Conservation (phyloP, 1,140 invertebrate species). For the Drosophila navojoa region DNA sequence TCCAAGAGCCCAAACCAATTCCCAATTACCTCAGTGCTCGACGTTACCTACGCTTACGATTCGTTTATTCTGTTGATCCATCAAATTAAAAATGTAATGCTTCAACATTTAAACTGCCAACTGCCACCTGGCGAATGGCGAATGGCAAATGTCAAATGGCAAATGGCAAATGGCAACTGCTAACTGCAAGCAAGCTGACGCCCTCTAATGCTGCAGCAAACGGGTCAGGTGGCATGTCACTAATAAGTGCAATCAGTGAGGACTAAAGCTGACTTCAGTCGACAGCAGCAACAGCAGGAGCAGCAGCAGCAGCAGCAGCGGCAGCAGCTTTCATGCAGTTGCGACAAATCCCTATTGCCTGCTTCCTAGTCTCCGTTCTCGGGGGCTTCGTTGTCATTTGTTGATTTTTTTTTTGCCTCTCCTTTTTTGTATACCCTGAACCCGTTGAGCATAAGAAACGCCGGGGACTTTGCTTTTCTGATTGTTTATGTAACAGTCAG, state of each 20-base stretch:
- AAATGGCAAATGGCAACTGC: constrained; percentile 38
- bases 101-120: constrained; percentile 73
- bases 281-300: neutral
- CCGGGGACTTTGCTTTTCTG: too few species aligned
- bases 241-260: constrained; percentile 78
- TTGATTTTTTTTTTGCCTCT: constrained; percentile 27
- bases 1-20: constrained; percentile 45
- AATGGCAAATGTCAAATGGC: too few species aligned
- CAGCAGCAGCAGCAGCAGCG: neutral
- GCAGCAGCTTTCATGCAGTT: constrained; percentile 45
- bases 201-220: constrained; percentile 40
- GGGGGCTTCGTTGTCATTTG: constrained; percentile 24
- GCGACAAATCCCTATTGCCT: constrained; percentile 20
- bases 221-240: constrained; percentile 50
- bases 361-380: neutral
- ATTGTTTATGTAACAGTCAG: too few species aligned
- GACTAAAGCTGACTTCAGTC: constrained; percentile 16
- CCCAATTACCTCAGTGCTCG: constrained; percentile 64
- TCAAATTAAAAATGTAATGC: constrained; percentile 82
- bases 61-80: constrained; percentile 83
- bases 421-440: neutral
- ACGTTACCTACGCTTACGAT: constrained; percentile 73
- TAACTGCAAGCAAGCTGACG: neutral
- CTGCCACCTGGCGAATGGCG: constrained; percentile 36
- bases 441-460: too few species aligned